Conservation (phyloP, 64 coral and sea anemone species). For the Pocillopora verrucosa region DNA sequence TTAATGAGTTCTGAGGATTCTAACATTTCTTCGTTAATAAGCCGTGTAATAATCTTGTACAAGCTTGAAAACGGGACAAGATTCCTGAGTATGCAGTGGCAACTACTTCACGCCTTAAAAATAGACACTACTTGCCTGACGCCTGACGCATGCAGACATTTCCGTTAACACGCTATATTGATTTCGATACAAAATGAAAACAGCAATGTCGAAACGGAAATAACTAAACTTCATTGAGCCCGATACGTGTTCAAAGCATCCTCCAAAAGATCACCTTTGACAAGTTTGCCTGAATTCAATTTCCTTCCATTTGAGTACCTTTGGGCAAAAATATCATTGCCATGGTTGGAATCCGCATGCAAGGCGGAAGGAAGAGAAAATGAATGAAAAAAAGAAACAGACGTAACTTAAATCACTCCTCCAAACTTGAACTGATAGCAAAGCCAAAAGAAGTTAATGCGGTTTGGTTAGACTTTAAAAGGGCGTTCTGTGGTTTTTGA, state of each 20-base stretch:
- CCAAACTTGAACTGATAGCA: too few species aligned
- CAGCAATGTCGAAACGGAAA: background rate
- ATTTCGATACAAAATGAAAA: background rate
- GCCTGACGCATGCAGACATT: background rate
- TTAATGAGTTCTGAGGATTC: background rate
- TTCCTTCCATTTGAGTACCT: background rate
- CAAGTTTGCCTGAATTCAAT: background rate
- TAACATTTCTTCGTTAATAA: conserved; percentile 13
- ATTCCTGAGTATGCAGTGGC: background rate
- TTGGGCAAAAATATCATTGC: background rate
- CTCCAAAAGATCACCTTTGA: background rate
- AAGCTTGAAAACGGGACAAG: background rate
- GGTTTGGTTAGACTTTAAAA: too few species aligned
- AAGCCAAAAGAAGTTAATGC: too few species aligned
- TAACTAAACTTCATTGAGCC: background rate
- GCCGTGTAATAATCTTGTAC: background rate
- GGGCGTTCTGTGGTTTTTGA: too few species aligned
- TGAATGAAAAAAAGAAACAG: too few species aligned
- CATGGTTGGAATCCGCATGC: too few species aligned
- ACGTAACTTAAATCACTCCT: too few species aligned
- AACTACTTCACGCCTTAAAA: background rate
- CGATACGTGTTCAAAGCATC: background rate
- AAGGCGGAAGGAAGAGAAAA: too few species aligned
- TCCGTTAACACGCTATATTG: background rate
- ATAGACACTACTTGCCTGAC: background rate